phyloP scores from a whole-genome alignment of 1,140 invertebrate genomes.

The Asobara japonica region DNA sequence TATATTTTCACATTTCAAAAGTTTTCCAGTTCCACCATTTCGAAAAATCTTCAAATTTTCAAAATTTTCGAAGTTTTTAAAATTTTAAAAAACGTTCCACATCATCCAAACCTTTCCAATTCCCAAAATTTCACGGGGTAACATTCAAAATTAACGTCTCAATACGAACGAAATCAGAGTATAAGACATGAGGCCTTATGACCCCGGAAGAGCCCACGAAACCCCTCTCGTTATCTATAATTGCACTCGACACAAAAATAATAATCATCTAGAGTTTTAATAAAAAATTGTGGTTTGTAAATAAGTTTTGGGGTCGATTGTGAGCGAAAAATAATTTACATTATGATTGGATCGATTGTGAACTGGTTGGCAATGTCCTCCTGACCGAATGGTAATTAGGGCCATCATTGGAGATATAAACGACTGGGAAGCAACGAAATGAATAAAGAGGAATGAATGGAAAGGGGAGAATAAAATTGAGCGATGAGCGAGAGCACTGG shows the following conservation, averaged over 20 bases:
- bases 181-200: too few species aligned
- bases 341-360: constrained; percentile 4
- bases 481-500: neutral
- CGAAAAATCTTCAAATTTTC: too few species aligned
- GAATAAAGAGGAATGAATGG: constrained; percentile 6
- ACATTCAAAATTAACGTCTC: too few species aligned
- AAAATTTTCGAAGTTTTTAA: too few species aligned
- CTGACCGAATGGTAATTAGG: constrained; percentile 19
- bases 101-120: too few species aligned
- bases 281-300: neutral
- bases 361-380: constrained; percentile 2
- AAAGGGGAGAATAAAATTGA: constrained; percentile 19
- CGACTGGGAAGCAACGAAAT: neutral
- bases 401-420: constrained; percentile 7
- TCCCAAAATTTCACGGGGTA: too few species aligned
- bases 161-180: too few species aligned
- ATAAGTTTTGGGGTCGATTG: neutral
- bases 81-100: too few species aligned
- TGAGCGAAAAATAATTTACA: neutral
- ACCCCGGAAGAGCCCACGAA: neutral
- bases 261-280: constrained; percentile 1
- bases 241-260: neutral
- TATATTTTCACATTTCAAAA: too few species aligned
- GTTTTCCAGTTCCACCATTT: too few species aligned
- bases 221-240: neutral